Evolutionary conservation across 2,888 invertebrate species (phyloP).

Genomic region (Stegophylla sp.): DNA sequence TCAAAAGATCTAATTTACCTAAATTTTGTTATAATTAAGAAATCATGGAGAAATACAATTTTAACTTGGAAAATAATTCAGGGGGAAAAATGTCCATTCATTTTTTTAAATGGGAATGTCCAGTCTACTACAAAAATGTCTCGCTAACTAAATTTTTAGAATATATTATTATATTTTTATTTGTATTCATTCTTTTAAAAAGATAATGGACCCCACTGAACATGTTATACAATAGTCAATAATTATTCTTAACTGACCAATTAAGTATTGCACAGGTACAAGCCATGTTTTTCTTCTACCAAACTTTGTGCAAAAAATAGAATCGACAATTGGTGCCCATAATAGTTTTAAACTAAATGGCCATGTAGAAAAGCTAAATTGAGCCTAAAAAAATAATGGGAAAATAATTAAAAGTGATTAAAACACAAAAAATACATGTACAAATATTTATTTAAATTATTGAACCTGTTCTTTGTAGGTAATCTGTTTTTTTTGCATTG

Average conservation of each 20-base stretch:
- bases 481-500: conserved; percentile 89
- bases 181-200: too few relatives aligned
- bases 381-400: conserved; percentile 72
- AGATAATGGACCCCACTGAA: too few relatives aligned
- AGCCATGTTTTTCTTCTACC: conserved; percentile 96
- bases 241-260: conserved; percentile 71
- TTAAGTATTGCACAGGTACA: conserved; percentile 90
- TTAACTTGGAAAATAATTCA: too few relatives aligned
- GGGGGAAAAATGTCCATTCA: too few relatives aligned
- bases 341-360: conserved; percentile 89
- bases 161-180: too few relatives aligned
- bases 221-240: too few relatives aligned
- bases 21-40: too few relatives aligned
- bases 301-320: conserved; percentile 81
- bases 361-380: conserved; percentile 93
- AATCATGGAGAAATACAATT: too few relatives aligned
- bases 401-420: background rate
- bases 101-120: too few relatives aligned
- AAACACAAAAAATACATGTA: background rate
- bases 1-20: too few relatives aligned
- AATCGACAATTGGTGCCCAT: conserved; percentile 99
- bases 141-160: too few relatives aligned
- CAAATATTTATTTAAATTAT: background rate
- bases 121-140: too few relatives aligned
- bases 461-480: conserved; percentile 89